These are phyloP conservation scores for Ibidorhyncha struthersii DNA, from an alignment of 2,113 vertebrate genomes.

Conservation along the genomic window DNA sequence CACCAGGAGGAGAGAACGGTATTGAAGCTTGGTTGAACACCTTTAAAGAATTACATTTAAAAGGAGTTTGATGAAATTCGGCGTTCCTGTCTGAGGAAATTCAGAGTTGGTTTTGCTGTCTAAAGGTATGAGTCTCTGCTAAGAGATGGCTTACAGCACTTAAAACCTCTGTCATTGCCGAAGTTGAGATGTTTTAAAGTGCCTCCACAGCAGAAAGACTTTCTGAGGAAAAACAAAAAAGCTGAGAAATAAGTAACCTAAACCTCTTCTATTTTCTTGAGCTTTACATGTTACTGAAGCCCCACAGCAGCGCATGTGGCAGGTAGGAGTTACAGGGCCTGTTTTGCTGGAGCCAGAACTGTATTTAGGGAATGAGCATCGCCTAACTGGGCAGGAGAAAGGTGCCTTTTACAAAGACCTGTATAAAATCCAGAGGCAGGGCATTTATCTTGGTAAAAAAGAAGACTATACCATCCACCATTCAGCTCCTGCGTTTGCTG, in stretches of 20 bases:
- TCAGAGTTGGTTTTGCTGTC: neutral
- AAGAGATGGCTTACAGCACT: neutral
- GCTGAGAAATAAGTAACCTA: neutral
- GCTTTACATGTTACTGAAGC: neutral
- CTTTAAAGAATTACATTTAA: neutral
- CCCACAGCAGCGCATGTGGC: rapidly evolving
- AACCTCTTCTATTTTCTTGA: neutral
- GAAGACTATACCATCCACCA: neutral
- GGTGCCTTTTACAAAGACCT: neutral
- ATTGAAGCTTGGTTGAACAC: neutral
- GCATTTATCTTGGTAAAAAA: neutral
- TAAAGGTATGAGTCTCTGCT: neutral
- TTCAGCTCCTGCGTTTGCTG: rapidly evolving
- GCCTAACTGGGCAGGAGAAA: neutral
- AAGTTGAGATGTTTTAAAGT: neutral
- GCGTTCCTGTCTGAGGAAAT: neutral
- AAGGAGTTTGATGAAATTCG: neutral
- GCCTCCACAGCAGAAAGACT: neutral
- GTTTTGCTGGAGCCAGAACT: neutral
- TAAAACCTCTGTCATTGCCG: neutral
- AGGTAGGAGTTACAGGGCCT: neutral
- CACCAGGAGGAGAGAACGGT: neutral
- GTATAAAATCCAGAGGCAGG: neutral
- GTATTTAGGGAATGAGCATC: neutral
- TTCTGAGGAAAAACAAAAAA: neutral